Conservation (phyloP, 2,888 invertebrate genomes). For the Temnothorax unifasciatus region DNA sequence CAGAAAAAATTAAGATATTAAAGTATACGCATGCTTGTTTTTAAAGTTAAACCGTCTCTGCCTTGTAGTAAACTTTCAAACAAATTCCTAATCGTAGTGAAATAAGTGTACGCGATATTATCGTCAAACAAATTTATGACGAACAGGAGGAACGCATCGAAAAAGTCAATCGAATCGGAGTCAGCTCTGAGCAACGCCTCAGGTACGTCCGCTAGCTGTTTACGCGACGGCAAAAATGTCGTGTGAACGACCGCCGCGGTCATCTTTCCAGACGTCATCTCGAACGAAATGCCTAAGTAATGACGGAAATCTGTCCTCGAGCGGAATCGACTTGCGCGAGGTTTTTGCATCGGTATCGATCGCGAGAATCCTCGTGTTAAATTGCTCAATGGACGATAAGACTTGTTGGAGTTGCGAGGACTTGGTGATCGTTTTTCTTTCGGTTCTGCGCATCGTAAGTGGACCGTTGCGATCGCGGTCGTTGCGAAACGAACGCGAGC, state of each 20-base stretch:
- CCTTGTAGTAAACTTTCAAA: neutral
- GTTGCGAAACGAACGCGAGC: slow-evolving; percentile 32
- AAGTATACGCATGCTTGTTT: neutral
- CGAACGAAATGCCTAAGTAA: slow-evolving; percentile 14
- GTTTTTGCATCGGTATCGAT: slow-evolving; percentile 28
- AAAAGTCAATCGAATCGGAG: neutral
- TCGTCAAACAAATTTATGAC: neutral
- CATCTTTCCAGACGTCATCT: slow-evolving; percentile 8
- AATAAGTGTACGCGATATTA: neutral
- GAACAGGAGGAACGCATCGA: neutral
- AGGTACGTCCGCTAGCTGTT: neutral
- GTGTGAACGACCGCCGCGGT: neutral
- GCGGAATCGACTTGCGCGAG: slow-evolving; percentile 13
- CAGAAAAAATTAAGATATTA: neutral
- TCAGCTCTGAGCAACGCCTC: neutral
- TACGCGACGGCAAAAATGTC: neutral
- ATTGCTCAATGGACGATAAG: slow-evolving; percentile 70
- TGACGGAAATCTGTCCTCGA: slow-evolving; percentile 20
- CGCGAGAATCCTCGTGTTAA: slow-evolving; percentile 56
- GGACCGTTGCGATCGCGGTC: slow-evolving; percentile 62
- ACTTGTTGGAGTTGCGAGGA: slow-evolving; percentile 8
- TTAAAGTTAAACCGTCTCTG: neutral
- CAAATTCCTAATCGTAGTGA: neutral
- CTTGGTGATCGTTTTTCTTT: slow-evolving; percentile 31
- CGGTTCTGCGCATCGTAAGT: slow-evolving; percentile 53